Evolutionary conservation across 2,888 invertebrate genomes (phyloP).

Genomic region (Liopterus haemorrhoidalis): DNA sequence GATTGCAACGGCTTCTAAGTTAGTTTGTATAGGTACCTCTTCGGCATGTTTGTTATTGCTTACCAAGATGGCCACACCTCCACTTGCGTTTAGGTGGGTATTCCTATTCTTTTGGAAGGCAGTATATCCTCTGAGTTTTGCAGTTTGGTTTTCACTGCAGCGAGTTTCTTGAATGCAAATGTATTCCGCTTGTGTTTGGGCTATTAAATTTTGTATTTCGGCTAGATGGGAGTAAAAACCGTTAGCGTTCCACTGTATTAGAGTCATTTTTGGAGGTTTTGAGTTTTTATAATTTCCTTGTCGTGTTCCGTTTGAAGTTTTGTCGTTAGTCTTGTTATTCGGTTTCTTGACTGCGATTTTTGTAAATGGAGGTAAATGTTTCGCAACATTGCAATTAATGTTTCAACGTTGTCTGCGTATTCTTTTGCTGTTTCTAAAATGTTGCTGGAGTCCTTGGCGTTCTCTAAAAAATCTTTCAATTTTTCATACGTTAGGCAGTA

Average conservation of each 20-base stretch:
- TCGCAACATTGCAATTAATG: too few species aligned
- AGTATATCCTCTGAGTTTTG: constrained; percentile 2
- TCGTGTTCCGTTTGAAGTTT: too few species aligned
- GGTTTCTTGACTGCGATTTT: too few species aligned
- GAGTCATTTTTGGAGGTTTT: constrained; percentile 12
- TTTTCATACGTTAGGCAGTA: too few species aligned
- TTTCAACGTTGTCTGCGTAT: too few species aligned
- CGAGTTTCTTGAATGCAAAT: constrained; percentile 10
- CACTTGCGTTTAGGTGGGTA: constrained; percentile 10
- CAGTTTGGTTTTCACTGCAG: background rate
- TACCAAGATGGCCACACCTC: constrained; percentile 8
- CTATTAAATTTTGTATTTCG: constrained; percentile 2
- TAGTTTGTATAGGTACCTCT: constrained; percentile 7
- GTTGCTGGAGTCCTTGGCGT: too few species aligned
- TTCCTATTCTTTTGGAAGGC: constrained; percentile 6
- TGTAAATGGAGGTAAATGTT: too few species aligned
- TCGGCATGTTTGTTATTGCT: constrained; percentile 3
- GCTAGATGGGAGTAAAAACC: constrained; percentile 7
- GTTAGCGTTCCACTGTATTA: constrained; percentile 13
- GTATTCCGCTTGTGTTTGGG: constrained; percentile 5
- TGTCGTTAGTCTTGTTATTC: too few species aligned
- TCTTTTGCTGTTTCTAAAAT: too few species aligned
- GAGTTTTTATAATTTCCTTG: too few species aligned
- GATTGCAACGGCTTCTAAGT: constrained; percentile 8
- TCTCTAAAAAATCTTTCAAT: too few species aligned